Conservation (phyloP, 2,888 invertebrate species). For the Tinea pellionella region DNA sequence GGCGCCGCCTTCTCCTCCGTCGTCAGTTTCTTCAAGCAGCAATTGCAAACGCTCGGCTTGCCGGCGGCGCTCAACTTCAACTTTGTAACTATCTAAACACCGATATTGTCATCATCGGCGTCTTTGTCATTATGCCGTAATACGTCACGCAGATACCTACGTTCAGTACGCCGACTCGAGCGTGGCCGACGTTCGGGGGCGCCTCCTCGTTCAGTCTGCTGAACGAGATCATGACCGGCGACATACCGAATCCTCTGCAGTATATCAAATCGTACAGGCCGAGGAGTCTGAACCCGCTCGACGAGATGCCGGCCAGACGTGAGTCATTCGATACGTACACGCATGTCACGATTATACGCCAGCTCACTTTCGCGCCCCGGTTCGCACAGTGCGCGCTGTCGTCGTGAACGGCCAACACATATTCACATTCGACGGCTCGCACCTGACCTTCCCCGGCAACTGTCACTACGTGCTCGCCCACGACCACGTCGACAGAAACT, state of each 20-base stretch:
- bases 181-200: conserved; percentile 64
- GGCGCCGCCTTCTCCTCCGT: conserved; percentile 70
- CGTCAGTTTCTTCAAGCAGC: conserved; percentile 45
- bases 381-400: conserved; percentile 71
- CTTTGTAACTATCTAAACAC: conserved; percentile 31
- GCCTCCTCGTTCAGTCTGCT: conserved; percentile 71
- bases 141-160: background rate
- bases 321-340: no score
- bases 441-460: conserved; percentile 81
- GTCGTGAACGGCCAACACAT: conserved; percentile 85
- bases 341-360: no score
- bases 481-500: conserved; percentile 88
- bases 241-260: conserved; percentile 65
- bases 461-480: conserved; percentile 88
- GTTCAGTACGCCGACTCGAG: conserved; percentile 25
- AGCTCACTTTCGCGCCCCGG: no score
- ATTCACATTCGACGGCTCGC: conserved; percentile 89
- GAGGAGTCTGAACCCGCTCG: conserved; percentile 57
- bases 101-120: no score
- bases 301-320: conserved; percentile 75
- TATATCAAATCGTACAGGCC: conserved; percentile 70
- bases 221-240: conserved; percentile 70
- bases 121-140: background rate
- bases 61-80: conserved; percentile 27
- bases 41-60: conserved; percentile 37